Percentiles rank a stretch among this genome's conserved stretches.
phyloP scores from a whole-genome alignment of 2,888 invertebrate genomes.

The Nycteola revayana region DNA sequence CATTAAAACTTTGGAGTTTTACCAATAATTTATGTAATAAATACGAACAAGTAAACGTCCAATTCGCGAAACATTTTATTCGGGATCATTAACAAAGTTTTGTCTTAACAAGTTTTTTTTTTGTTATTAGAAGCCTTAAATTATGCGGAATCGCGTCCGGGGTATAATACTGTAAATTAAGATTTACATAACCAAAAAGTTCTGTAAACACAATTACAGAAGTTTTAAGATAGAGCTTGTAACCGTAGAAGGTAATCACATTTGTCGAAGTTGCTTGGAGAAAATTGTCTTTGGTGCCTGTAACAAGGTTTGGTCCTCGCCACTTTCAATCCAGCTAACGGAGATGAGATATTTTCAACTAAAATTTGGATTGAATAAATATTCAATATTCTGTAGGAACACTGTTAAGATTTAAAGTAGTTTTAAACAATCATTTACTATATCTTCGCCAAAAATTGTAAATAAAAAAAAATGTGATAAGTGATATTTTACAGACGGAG shows the following conservation, averaged over 20 bases:
- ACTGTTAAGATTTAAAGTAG: too few relatives aligned
- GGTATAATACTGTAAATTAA: constrained; percentile 60
- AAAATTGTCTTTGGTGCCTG: constrained; percentile 68
- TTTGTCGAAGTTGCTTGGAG: constrained; percentile 66
- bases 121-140: constrained; percentile 27
- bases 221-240: constrained; percentile 69
- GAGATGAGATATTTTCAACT: constrained; percentile 14
- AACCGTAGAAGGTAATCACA: constrained; percentile 67
- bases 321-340: constrained; percentile 27
- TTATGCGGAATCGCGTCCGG: constrained; percentile 35
- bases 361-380: too few relatives aligned
- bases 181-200: constrained; percentile 70
- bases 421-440: too few relatives aligned
- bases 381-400: too few relatives aligned
- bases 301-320: constrained; percentile 56
- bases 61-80: constrained; percentile 9
- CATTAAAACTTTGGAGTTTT: too few relatives aligned
- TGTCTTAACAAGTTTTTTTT: constrained; percentile 21
- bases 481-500: too few relatives aligned
- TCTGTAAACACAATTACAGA: constrained; percentile 72
- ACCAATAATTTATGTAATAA: not conserved
- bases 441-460: too few relatives aligned
- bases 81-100: constrained; percentile 24
- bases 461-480: too few relatives aligned
- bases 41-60: too few relatives aligned